These are phyloP conservation scores for Halictus ligatus DNA, from an alignment of 2,888 invertebrate genomes.

Conservation along the genomic window DNA sequence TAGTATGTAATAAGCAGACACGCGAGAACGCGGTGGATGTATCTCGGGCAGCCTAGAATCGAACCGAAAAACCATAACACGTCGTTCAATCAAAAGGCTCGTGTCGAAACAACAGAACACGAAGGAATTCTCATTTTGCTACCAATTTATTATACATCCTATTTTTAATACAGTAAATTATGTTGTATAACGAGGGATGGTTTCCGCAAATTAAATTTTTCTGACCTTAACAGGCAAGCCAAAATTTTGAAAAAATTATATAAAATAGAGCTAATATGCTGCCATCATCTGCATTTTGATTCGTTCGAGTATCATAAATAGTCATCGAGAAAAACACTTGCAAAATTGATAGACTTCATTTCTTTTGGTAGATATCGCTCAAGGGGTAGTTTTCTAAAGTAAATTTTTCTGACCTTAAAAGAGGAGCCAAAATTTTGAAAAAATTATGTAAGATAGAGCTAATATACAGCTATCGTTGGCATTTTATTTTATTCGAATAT, in stretches of 20 bases:
- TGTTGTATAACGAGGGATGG: neutral
- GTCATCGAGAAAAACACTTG: neutral
- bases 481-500: neutral
- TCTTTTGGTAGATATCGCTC: neutral
- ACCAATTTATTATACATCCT: neutral
- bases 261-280: neutral
- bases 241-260: neutral
- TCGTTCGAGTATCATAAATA: neutral
- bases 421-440: neutral
- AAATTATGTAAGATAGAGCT: neutral
- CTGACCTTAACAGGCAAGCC: neutral
- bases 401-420: neutral
- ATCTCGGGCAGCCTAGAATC: neutral
- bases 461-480: neutral
- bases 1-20: conserved; percentile 11
- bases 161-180: neutral
- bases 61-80: neutral
- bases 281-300: neutral
- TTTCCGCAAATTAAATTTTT: neutral
- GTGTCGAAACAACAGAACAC: neutral
- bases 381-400: neutral
- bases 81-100: neutral
- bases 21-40: neutral
- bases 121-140: neutral
- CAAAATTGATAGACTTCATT: neutral